phyloP scores from a whole-genome alignment of 1,140 invertebrate genomes.

The Drosophila orena region DNA sequence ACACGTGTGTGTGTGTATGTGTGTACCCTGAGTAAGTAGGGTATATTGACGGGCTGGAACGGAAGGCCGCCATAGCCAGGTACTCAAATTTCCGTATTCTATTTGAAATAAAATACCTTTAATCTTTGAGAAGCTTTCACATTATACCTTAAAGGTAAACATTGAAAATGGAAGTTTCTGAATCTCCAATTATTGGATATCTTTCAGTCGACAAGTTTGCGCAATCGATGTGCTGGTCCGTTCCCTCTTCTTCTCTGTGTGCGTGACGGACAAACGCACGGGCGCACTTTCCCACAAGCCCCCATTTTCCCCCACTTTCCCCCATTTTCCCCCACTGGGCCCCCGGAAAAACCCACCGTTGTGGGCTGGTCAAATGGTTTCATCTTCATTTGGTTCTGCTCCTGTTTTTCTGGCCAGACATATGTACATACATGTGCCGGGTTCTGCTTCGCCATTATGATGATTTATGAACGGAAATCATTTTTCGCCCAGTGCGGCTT shows the following conservation, averaged over 20 bases:
- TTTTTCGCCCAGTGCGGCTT: slow-evolving; percentile 51
- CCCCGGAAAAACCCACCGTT: slow-evolving; percentile 21
- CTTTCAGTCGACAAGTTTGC: slow-evolving; percentile 1
- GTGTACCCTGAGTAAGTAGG: background rate
- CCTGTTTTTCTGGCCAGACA: slow-evolving; percentile 21
- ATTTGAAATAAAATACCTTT: too few relatives aligned
- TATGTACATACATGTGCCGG: slow-evolving; percentile 32
- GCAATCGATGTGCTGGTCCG: slow-evolving; percentile 15
- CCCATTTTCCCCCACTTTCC: background rate
- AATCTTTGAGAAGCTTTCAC: too few relatives aligned
- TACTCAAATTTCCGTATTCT: too few relatives aligned
- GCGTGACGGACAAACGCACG: slow-evolving; percentile 60
- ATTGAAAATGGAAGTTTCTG: background rate
- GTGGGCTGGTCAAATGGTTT: slow-evolving; percentile 68
- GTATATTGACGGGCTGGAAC: background rate
- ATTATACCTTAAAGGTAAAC: too few relatives aligned
- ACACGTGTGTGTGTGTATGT: slow-evolving; percentile 14
- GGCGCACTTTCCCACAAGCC: slow-evolving; percentile 39
- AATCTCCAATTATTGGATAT: slow-evolving; percentile 4
- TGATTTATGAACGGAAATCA: slow-evolving; percentile 81
- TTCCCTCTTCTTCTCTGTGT: slow-evolving; percentile 20
- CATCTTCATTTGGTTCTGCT: slow-evolving; percentile 71
- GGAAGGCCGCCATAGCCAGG: too few relatives aligned
- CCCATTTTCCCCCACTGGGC: background rate
- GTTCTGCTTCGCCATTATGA: slow-evolving; percentile 63